These are phyloP conservation scores for Drosophila leontia DNA, from an alignment of 1,140 invertebrate species.

Conservation along the genomic window DNA sequence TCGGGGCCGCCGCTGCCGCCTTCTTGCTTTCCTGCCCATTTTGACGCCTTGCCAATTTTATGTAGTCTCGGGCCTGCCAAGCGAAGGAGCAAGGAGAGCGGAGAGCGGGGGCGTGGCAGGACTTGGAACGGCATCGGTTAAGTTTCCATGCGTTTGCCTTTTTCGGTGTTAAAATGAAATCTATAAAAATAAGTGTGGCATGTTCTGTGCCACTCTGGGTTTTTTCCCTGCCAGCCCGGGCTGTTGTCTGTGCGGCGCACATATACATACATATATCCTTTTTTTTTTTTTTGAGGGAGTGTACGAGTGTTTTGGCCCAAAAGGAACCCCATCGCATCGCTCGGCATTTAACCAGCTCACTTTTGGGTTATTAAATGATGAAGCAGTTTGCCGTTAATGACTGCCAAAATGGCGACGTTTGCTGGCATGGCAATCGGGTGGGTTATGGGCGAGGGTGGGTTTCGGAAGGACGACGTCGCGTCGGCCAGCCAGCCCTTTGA, in stretches of 20 bases:
- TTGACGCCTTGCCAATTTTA: slow-evolving; percentile 83
- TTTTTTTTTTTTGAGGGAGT: slow-evolving; percentile 17
- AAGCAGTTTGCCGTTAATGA: slow-evolving; percentile 83
- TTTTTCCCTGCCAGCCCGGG: slow-evolving; percentile 39
- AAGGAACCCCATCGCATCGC: slow-evolving; percentile 48
- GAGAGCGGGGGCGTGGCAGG: slow-evolving; percentile 27
- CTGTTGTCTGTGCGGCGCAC: slow-evolving; percentile 57
- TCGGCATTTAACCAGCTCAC: slow-evolving; percentile 83
- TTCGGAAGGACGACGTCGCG: slow-evolving; percentile 11
- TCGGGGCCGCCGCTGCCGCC: slow-evolving; percentile 22
- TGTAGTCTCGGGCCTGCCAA: slow-evolving; percentile 76
- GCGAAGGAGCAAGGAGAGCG: slow-evolving; percentile 20
- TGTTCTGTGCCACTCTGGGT: slow-evolving; percentile 72
- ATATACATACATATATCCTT: neutral
- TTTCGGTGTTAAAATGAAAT: slow-evolving; percentile 84
- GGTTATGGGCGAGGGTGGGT: slow-evolving; percentile 3
- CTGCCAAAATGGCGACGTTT: slow-evolving; percentile 77
- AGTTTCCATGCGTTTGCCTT: slow-evolving; percentile 81
- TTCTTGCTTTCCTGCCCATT: slow-evolving; percentile 49
- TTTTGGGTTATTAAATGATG: slow-evolving; percentile 84
- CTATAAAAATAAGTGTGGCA: slow-evolving; percentile 84
- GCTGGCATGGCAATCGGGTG: slow-evolving; percentile 39
- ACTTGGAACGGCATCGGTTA: slow-evolving; percentile 38
- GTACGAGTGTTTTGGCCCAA: slow-evolving; percentile 40
- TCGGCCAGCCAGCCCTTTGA: slow-evolving; percentile 69